phyloP scores from a whole-genome alignment of 2,888 invertebrate species.

The Mechanitis messenoides region DNA sequence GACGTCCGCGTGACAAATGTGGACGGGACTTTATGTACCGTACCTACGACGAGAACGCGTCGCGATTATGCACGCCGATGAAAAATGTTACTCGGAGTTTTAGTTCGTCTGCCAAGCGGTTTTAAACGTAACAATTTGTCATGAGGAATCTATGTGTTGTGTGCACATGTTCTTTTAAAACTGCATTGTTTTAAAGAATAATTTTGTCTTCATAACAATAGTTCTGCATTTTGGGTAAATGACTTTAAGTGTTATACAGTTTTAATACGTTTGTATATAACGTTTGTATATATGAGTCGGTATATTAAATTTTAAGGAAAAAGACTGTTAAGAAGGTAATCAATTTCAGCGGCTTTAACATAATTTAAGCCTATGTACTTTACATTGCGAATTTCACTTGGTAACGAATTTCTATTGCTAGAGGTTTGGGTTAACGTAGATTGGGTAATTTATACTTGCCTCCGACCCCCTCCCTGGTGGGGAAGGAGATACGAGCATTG shows the following conservation, averaged over 20 bases:
- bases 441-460: slow-evolving; percentile 75
- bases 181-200: slow-evolving; percentile 10
- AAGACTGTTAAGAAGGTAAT: slow-evolving; percentile 41
- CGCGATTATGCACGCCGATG: slow-evolving; percentile 62
- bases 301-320: neutral
- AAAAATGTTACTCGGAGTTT: slow-evolving; percentile 54
- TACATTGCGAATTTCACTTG: slow-evolving; percentile 55
- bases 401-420: slow-evolving; percentile 66
- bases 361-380: slow-evolving; percentile 66
- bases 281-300: neutral
- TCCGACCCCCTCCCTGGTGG: slow-evolving; percentile 45
- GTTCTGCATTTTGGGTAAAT: neutral
- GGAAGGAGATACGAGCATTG: slow-evolving; percentile 53
- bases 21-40: slow-evolving; percentile 64
- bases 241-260: neutral
- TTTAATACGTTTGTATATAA: neutral
- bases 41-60: slow-evolving; percentile 45
- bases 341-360: slow-evolving; percentile 49
- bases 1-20: slow-evolving; percentile 75
- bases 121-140: slow-evolving; percentile 36
- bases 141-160: slow-evolving; percentile 30
- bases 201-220: slow-evolving; percentile 9
- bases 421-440: slow-evolving; percentile 70
- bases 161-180: slow-evolving; percentile 20
- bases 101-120: slow-evolving; percentile 39